Base-by-base conservation (phyloP, 2,113 vertebrate genomes). In the Falco punctatus region DNA sequence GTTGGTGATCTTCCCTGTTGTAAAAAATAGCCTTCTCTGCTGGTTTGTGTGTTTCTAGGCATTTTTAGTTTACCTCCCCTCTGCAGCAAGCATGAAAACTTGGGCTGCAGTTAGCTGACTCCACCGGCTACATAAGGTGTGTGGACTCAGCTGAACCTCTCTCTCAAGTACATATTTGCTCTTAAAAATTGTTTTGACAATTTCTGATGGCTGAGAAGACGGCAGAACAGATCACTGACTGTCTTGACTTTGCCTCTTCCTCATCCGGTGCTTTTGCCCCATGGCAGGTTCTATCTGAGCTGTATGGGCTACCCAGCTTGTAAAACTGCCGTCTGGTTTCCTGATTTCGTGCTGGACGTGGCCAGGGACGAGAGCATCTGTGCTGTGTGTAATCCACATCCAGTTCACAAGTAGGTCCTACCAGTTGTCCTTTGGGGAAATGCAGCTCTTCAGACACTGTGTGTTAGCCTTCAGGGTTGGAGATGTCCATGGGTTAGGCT, bases 251-350 rank as follows among this genome's bases (percentile, higher is more conserved):
- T 74, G 19, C 35, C 38, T 70, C 13, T 52, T 92, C 27, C 51
- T 86, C 72, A 94, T 22, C 5, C 1, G 1, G 11, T 65, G 42
- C 26, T 75, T 57, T 71, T 92, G 57, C 86, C 61, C 66, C 54
- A 4, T 0, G 6, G 13, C 95, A 99, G 99, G 96, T 99, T 98
- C 97, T 99, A 98, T 95, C 98, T 99, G 73, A 98, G 99, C 87
- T 99, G 99, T 90, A 70, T 52, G 16, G 98, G 99, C 23, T 99
- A 98, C 88, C 99, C 99, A 3, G 96, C 97, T 52, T 99, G 99
- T 83, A 99, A 98, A 87, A 80, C 97, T 2, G 99, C 98, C 0
- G 71, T 99, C 54, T 99, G 99, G 99, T 99, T 99, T 96, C 99
- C 99, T 1, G 98, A 99, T 73, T 98, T 97, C 0, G 99, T 99